phyloP scores from a whole-genome alignment of 2,888 invertebrate species.

The Leptura quadrifasciata region DNA sequence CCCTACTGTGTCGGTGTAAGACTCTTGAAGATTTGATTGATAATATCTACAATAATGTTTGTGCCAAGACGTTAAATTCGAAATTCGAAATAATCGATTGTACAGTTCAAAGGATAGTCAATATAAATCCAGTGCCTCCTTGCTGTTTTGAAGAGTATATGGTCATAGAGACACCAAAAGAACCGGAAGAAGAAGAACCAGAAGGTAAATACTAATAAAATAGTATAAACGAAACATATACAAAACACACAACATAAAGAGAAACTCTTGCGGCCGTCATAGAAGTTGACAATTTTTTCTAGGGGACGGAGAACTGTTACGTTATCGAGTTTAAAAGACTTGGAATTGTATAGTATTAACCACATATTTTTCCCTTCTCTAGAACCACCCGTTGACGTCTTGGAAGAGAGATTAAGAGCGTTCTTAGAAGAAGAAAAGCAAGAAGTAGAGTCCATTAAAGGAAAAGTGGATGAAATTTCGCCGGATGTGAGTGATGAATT shows the following conservation, averaged over 20 bases:
- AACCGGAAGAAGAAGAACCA: slow-evolving; percentile 32
- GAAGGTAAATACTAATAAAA: slow-evolving; percentile 21
- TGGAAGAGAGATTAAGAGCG: slow-evolving; percentile 43
- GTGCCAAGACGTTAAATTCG: slow-evolving; percentile 42
- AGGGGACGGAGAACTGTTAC: too few relatives aligned
- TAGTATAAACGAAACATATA: too few relatives aligned
- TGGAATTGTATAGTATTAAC: too few relatives aligned
- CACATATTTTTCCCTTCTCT: neutral
- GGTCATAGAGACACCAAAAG: slow-evolving; percentile 27
- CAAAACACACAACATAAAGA: too few relatives aligned
- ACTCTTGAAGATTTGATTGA: slow-evolving; percentile 59
- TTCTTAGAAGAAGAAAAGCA: slow-evolving; percentile 52
- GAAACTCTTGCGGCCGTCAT: too few relatives aligned
- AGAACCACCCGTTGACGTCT: slow-evolving; percentile 49
- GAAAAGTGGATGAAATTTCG: slow-evolving; percentile 56
- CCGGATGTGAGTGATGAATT: slow-evolving; percentile 52
- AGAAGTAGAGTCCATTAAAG: slow-evolving; percentile 46
- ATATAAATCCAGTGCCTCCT: slow-evolving; percentile 63
- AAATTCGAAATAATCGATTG: slow-evolving; percentile 59
- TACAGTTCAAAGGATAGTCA: slow-evolving; percentile 61
- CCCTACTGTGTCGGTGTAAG: slow-evolving; percentile 63
- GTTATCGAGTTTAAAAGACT: too few relatives aligned
- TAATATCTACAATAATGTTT: slow-evolving; percentile 61
- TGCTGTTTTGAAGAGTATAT: slow-evolving; percentile 55
- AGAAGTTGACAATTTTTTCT: too few relatives aligned